These are phyloP conservation scores for Percopsis transmontana DNA, from an alignment of 2,113 vertebrate species.

Conservation along the genomic window DNA sequence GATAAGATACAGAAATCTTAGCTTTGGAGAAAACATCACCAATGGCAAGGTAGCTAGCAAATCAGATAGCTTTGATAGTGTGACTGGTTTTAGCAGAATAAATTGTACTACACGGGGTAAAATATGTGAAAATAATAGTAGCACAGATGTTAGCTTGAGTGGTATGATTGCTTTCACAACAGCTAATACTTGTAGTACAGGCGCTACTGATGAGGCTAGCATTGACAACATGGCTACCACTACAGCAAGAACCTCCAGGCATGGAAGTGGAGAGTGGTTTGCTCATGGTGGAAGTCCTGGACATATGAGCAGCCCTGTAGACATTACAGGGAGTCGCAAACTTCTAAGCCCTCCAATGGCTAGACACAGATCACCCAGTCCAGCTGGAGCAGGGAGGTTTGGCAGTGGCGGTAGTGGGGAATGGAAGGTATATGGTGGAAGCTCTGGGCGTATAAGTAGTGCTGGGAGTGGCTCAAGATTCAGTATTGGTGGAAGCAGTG, in stretches of 20 bases:
- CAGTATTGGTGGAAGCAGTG: slow-evolving; percentile 3
- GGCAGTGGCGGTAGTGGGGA: neutral
- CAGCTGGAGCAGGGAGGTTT: neutral
- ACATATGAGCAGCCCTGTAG: neutral
- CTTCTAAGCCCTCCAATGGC: neutral
- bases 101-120: neutral
- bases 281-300: slow-evolving; percentile 12
- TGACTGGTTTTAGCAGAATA: neutral
- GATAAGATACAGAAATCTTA: neutral
- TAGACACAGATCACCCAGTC: neutral
- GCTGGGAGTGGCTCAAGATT: neutral
- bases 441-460: neutral
- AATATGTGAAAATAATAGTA: neutral
- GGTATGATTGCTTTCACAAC: neutral
- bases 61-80: neutral
- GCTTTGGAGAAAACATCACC: neutral
- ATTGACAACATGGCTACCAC: neutral
- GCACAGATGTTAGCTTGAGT: neutral
- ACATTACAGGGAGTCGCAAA: neutral
- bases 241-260: neutral
- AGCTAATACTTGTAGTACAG: neutral
- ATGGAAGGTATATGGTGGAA: neutral
- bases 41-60: neutral
- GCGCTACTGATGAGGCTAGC: neutral
- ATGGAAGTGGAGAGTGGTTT: neutral